These are phyloP conservation scores for Cerastis leucographa DNA, from an alignment of 2,888 invertebrate species.

Conservation along the genomic window DNA sequence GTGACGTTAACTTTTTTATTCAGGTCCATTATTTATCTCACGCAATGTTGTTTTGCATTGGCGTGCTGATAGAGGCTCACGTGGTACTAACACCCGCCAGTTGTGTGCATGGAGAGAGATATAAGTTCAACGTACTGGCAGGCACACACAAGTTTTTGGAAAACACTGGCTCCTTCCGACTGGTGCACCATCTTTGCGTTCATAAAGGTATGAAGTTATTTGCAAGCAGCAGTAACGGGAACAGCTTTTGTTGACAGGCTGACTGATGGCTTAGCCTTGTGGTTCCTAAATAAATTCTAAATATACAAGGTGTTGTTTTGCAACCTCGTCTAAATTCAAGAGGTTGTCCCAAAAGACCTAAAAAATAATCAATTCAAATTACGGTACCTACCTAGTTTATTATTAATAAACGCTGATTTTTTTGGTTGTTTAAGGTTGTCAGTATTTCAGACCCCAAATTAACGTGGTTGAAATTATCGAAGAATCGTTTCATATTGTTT, in stretches of 20 bases:
- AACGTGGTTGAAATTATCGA: no score
- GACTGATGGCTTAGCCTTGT: background rate
- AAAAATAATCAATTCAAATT: no score
- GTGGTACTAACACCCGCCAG: slow-evolving; percentile 84
- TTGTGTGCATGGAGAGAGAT: slow-evolving; percentile 81
- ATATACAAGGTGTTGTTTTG: no score
- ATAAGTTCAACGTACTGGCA: slow-evolving; percentile 80
- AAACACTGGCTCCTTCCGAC: slow-evolving; percentile 72
- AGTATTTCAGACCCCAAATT: no score
- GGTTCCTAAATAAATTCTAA: background rate
- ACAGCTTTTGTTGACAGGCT: background rate
- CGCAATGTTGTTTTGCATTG: slow-evolving; percentile 85
- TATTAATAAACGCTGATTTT: no score
- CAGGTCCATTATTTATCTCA: slow-evolving; percentile 85
- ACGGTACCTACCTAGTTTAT: no score
- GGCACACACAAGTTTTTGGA: slow-evolving; percentile 82
- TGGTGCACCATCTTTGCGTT: slow-evolving; percentile 80
- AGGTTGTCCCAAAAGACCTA: no score
- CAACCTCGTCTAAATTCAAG: no score
- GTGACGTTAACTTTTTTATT: slow-evolving; percentile 7
- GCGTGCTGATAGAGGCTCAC: slow-evolving; percentile 83
- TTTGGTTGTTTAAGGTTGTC: no score
- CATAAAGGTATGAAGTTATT: slow-evolving; percentile 77
- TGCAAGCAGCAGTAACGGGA: background rate
- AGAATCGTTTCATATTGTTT: no score